Conservation (phyloP, 2,888 invertebrate genomes). For the Phortica magna region DNA sequence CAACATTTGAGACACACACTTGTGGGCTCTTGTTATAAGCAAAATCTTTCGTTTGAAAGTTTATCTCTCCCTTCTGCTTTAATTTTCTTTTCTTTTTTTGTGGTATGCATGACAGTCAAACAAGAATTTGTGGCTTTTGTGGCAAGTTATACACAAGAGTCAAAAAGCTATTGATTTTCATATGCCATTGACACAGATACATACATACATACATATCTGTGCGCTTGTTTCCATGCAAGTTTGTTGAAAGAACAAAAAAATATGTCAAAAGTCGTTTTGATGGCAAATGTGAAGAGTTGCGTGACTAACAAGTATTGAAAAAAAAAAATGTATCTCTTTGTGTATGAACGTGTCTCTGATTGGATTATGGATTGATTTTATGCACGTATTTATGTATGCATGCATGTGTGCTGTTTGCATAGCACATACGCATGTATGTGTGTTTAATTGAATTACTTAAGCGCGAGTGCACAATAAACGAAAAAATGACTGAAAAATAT, state of each 20-base stretch:
- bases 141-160: neutral
- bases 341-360: conserved; percentile 12
- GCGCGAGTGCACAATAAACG: conserved; percentile 4
- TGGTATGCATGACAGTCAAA: neutral
- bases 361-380: conserved; percentile 19
- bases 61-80: neutral
- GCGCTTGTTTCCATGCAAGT: too few relatives aligned
- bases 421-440: neutral
- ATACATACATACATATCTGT: neutral
- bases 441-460: conserved; percentile 21
- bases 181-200: conserved; percentile 31
- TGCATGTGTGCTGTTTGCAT: neutral
- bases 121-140: neutral
- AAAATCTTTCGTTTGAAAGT: conserved; percentile 29
- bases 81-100: neutral
- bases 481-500: conserved; percentile 5
- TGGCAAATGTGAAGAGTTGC: neutral
- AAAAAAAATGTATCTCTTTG: neutral
- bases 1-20: neutral
- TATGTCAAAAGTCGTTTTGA: conserved; percentile 66
- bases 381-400: conserved; percentile 4
- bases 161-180: conserved; percentile 26
- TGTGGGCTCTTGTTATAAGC: neutral
- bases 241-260: conserved; percentile 36
- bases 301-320: neutral